Base-by-base conservation (phyloP, 2,113 vertebrate genomes). In the Chascanopsetta lugubris region DNA sequence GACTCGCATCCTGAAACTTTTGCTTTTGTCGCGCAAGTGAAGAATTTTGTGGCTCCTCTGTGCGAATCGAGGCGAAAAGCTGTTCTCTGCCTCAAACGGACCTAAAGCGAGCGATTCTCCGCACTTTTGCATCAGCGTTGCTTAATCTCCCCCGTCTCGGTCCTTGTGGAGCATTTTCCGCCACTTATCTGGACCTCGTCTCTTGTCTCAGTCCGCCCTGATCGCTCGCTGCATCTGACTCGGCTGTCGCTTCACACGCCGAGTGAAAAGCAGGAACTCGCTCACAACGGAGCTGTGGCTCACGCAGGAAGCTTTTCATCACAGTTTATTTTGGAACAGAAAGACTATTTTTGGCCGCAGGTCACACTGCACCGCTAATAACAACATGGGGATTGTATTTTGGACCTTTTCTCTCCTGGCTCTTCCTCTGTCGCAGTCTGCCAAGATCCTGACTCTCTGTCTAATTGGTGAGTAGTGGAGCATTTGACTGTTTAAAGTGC, bases 381-480 rank as follows among this genome's bases (percentile, higher is more conserved):
- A 64, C 69, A 79, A 67, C 45, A 85, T 85, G 82, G 53, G 53
- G 26, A 65, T 66, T 38, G 51, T 51, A 56, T 72, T 84, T 69
- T 85, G 83, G 80, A 74, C 24, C 2, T 74, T 84, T 61, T 81
- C 27, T 62, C 66, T 90, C 62, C 57, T 87, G 77, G 65, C 75
- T 67, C 70, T 77, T 77, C 80, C 79, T 26, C 17, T 85, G 10
- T 46, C 81, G 42, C 74, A 89, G 50, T 83, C 76, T 74, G 86
- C 89, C 64, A 90, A 85, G 70, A 86, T 89, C 70, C 72, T 88
- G 58, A 83, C 80, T 18, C 45, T 84, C 42, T 80, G 83, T 69
- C 67, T 89, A 54, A 86, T 86, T 72, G 82, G 87, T 90, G 66
- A 88, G 89, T 90, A 64, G 29, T 40, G n/a, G 32, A 49, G 40